These are phyloP conservation scores for Sminthurides aquaticus DNA, from an alignment of 2,888 invertebrate species.

Conservation along the genomic window DNA sequence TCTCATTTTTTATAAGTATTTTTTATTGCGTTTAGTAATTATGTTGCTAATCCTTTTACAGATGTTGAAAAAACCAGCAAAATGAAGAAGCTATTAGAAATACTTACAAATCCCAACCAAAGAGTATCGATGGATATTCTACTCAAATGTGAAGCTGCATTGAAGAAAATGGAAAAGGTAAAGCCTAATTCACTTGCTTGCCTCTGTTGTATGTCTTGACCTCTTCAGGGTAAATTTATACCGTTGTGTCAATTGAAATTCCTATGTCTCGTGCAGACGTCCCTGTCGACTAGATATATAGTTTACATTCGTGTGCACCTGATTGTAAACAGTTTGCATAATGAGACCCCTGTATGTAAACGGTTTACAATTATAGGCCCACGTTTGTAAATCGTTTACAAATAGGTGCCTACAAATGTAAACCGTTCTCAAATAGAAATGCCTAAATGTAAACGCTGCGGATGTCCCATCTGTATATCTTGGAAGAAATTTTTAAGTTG, in stretches of 20 bases:
- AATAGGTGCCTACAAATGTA: no score
- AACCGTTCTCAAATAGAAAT: no score
- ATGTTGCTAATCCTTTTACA: constrained; percentile 46
- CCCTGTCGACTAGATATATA: no score
- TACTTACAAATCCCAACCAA: constrained; percentile 80
- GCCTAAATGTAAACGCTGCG: no score
- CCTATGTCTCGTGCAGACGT: constrained; percentile 3
- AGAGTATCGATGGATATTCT: constrained; percentile 82
- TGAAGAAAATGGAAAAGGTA: constrained; percentile 71
- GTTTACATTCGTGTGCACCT: no score
- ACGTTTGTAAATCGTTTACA: no score
- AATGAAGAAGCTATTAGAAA: constrained; percentile 89
- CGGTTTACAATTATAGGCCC: no score
- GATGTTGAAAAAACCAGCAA: constrained; percentile 85
- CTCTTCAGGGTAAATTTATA: not conserved
- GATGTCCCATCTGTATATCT: no score
- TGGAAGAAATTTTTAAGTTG: no score
- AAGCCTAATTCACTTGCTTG: constrained; percentile 14
- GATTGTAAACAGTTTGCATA: no score
- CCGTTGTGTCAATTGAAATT: not conserved
- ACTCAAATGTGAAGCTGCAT: constrained; percentile 83
- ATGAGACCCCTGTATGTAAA: no score
- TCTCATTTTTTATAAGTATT: constrained; percentile 12
- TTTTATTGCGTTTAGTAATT: constrained; percentile 2
- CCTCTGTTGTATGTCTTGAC: not conserved